Evolutionary conservation across 2,888 invertebrate genomes (phyloP).

Genomic region (Drosophila subquinaria): DNA sequence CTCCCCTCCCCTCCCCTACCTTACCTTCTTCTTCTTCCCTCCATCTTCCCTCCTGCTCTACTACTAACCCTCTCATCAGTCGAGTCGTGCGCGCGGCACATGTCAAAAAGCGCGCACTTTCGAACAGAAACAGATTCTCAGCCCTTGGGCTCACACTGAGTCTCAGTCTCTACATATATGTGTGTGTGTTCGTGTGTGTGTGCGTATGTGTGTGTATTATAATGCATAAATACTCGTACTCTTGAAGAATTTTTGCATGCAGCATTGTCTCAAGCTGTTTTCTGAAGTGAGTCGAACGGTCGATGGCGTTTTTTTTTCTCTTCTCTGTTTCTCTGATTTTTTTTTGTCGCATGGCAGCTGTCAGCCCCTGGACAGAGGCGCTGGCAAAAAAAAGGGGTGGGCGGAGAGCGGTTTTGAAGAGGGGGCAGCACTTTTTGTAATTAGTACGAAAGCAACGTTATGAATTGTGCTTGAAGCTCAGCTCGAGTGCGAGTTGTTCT

Average conservation of each 20-base stretch:
- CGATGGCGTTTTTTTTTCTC: conserved; percentile 45
- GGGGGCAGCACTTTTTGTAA: conserved; percentile 78
- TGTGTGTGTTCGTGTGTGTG: conserved; percentile 12
- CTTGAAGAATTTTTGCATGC: conserved; percentile 71
- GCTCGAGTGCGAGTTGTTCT: conserved; percentile 71
- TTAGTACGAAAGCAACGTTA: conserved; percentile 82
- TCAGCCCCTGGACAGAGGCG: conserved; percentile 38
- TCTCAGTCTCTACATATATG: not conserved
- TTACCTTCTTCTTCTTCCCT: conserved; percentile 4
- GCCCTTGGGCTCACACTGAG: conserved; percentile 39
- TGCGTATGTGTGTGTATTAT: conserved; percentile 46
- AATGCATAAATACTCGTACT: conserved; percentile 64
- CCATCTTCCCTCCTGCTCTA: not conserved
- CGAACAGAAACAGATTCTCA: conserved; percentile 56
- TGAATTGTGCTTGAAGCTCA: conserved; percentile 79
- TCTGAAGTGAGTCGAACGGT: conserved; percentile 75
- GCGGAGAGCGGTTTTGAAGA: not conserved
- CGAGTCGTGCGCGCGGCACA: conserved; percentile 75
- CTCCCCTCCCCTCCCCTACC: not conserved
- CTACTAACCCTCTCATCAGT: not conserved
- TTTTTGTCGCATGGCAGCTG: conserved; percentile 66
- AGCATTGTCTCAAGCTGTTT: conserved; percentile 81
- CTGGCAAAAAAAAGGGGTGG: not conserved
- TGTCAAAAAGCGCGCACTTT: conserved; percentile 73
- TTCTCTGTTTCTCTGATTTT: not conserved